A percentile compares a stretch with the other conserved stretches of the same genome.
These are phyloP conservation scores for Bombus superbus DNA, from an alignment of 1,140 invertebrate genomes.

Conservation along the genomic window DNA sequence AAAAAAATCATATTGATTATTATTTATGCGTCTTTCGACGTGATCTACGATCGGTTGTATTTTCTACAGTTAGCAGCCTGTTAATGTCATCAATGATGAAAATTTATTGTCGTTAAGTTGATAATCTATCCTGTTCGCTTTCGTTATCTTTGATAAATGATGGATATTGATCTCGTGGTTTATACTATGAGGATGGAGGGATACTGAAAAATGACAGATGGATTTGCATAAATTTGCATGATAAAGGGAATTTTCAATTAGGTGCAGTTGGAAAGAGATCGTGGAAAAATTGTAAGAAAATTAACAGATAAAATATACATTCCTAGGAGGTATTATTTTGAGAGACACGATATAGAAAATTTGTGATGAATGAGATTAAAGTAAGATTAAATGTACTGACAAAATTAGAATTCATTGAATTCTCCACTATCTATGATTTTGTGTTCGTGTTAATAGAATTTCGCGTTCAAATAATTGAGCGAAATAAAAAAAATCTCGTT, in stretches of 20 bases:
- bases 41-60: slow-evolving; percentile 3
- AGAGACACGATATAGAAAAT: neutral
- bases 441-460: too few species aligned
- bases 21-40: neutral
- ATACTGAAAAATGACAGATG: too few species aligned
- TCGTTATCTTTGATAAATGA: neutral
- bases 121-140: neutral
- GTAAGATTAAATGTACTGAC: neutral
- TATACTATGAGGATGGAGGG: too few species aligned
- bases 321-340: too few species aligned
- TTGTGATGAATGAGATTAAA: neutral
- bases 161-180: neutral
- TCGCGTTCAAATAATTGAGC: too few species aligned
- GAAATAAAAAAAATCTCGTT: too few species aligned
- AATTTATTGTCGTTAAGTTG: neutral
- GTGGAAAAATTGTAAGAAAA: neutral
- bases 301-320: neutral
- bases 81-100: neutral
- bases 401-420: too few species aligned
- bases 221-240: too few species aligned
- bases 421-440: too few species aligned
- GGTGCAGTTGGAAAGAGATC: too few species aligned
- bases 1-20: neutral
- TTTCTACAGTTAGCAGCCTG: neutral
- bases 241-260: too few species aligned